Percentiles rank a stretch among this genome's conserved stretches.
Conservation (phyloP, 2,113 vertebrate genomes). For the Larimichthys crocea region DNA sequence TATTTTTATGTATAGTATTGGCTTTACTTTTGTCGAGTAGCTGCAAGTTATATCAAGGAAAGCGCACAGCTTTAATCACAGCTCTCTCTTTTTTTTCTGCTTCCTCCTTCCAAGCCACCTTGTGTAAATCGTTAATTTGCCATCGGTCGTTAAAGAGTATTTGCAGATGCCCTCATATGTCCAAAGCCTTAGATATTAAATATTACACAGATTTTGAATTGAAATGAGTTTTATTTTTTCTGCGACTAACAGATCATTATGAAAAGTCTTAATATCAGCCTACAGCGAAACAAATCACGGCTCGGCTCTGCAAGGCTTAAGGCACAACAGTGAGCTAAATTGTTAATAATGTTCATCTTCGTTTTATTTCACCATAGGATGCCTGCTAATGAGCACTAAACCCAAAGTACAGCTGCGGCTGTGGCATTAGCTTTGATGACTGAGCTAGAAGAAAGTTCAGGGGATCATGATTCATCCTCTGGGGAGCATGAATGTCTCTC, state of each 20-base stretch:
- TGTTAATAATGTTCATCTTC: too few relatives aligned
- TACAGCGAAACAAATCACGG: background rate
- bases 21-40: slow-evolving; percentile 45
- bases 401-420: background rate
- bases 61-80: slow-evolving; percentile 31
- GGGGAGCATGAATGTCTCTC: background rate
- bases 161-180: background rate
- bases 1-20: slow-evolving; percentile 35
- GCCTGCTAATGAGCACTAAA: background rate
- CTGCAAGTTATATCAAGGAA: slow-evolving; percentile 29
- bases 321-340: background rate
- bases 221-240: background rate
- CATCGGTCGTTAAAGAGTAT: background rate
- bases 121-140: background rate
- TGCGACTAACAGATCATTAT: background rate
- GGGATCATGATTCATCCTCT: background rate
- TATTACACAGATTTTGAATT: background rate
- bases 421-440: too few relatives aligned
- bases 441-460: background rate
- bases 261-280: background rate
- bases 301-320: background rate
- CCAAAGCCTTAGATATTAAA: background rate
- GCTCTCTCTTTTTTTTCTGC: slow-evolving; percentile 15
- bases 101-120: background rate
- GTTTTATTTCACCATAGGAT: background rate